phyloP scores from a whole-genome alignment of 2,888 invertebrate genomes.

The Lycocerus yunnanus region DNA sequence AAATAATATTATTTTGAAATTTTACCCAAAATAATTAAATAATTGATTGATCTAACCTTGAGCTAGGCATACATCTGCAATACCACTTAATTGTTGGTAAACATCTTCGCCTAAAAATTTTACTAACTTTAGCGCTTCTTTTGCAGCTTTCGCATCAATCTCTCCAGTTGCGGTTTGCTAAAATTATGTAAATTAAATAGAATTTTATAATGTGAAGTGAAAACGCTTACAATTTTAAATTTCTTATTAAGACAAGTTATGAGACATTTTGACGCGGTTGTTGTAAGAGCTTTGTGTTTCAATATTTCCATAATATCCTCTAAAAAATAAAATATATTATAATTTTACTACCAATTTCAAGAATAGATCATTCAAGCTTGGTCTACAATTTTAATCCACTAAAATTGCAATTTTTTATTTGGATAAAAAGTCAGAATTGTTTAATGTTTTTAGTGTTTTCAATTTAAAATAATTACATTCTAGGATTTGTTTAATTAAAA shows the following conservation, averaged over 20 bases:
- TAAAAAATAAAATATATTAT: background rate
- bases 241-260: background rate
- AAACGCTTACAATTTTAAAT: background rate
- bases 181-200: background rate
- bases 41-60: too few species aligned
- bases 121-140: background rate
- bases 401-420: too few species aligned
- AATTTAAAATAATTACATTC: too few species aligned
- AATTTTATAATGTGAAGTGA: background rate
- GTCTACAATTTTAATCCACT: too few species aligned
- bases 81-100: background rate
- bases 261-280: background rate
- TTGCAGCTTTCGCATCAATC: background rate
- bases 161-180: background rate
- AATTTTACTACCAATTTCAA: background rate
- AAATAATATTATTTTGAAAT: too few species aligned
- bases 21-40: too few species aligned
- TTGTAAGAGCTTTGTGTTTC: background rate
- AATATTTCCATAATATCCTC: background rate
- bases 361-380: too few species aligned
- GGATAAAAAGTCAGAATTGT: too few species aligned
- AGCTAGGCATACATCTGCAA: background rate
- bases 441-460: too few species aligned
- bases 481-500: too few species aligned
- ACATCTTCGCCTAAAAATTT: background rate